phyloP scores from a whole-genome alignment of 2,797 vertebrate species.

The Apogon talboti region DNA sequence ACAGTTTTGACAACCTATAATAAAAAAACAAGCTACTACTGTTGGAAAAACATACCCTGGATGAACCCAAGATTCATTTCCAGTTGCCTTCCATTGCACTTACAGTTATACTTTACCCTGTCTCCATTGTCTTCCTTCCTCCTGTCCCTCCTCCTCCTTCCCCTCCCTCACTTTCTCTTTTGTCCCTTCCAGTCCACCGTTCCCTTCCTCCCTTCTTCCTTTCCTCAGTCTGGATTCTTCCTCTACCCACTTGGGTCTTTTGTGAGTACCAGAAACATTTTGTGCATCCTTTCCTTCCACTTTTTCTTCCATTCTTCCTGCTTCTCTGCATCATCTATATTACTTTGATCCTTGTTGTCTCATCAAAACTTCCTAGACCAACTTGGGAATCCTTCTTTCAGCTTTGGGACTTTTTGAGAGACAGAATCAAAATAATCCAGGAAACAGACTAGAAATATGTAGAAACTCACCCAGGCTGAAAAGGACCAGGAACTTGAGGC shows the following conservation, averaged over 20 bases:
- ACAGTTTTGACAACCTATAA: too few relatives aligned
- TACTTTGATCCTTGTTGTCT: background rate
- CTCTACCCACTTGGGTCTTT: conserved; percentile 1
- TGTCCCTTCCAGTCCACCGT: conserved; percentile 10
- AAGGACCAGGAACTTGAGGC: conserved; percentile 98
- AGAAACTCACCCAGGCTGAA: conserved; percentile 94
- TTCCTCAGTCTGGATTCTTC: conserved; percentile 1
- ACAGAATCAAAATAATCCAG: too few relatives aligned
- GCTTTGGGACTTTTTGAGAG: background rate
- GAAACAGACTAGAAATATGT: background rate
- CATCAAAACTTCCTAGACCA: too few relatives aligned
- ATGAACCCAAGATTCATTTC: too few relatives aligned
- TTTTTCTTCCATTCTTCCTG: conserved; percentile 17
- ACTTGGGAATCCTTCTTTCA: too few relatives aligned
- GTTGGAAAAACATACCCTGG: too few relatives aligned
- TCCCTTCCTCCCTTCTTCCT: conserved; percentile 13
- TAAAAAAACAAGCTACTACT: too few relatives aligned
- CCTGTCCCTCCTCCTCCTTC: background rate
- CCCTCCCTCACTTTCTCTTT: conserved; percentile 26
- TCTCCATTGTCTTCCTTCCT: background rate
- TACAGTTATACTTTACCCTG: background rate
- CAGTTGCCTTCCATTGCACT: too few relatives aligned
- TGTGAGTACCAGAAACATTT: conserved; percentile 13
- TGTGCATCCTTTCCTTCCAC: background rate
- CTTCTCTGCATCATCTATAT: conserved; percentile 5